Conservation (phyloP, 2,113 vertebrate species). For the Nycticorax nycticorax region DNA sequence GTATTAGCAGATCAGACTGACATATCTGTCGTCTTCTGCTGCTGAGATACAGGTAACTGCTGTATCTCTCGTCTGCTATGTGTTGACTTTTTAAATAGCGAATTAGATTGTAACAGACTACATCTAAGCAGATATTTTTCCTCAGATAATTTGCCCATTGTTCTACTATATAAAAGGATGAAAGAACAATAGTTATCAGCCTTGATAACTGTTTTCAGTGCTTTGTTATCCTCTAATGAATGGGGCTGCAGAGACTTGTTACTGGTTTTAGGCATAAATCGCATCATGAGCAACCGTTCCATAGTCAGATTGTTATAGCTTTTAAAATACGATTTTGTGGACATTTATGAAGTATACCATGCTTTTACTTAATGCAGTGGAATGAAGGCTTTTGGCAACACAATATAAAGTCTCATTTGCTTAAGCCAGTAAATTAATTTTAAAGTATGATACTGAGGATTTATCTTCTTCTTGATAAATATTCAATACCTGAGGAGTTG, state of each 20-base stretch:
- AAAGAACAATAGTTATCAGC: neutral
- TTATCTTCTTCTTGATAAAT: conserved; percentile 4
- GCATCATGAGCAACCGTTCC: neutral
- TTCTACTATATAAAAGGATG: neutral
- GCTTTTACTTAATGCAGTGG: neutral
- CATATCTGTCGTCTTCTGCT: neutral
- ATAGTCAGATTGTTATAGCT: neutral
- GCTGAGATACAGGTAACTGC: neutral
- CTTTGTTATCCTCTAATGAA: conserved; percentile 9
- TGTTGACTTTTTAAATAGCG: neutral
- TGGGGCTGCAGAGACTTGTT: neutral
- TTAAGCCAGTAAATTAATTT: neutral
- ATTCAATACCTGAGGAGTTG: neutral
- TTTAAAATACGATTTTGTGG: neutral
- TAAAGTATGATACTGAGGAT: neutral
- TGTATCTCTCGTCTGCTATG: neutral
- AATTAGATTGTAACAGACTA: neutral
- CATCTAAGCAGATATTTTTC: neutral
- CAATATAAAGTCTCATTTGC: neutral
- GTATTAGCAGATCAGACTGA: neutral
- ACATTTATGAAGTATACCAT: neutral
- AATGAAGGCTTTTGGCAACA: neutral
- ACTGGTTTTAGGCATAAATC: neutral
- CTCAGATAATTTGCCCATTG: neutral
- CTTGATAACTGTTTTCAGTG: conserved; percentile 31